Evolutionary conservation across 1,140 invertebrate genomes (phyloP), one percentile per base, ranked within the genome.

Genomic region (Camponotus floridanus): DNA sequence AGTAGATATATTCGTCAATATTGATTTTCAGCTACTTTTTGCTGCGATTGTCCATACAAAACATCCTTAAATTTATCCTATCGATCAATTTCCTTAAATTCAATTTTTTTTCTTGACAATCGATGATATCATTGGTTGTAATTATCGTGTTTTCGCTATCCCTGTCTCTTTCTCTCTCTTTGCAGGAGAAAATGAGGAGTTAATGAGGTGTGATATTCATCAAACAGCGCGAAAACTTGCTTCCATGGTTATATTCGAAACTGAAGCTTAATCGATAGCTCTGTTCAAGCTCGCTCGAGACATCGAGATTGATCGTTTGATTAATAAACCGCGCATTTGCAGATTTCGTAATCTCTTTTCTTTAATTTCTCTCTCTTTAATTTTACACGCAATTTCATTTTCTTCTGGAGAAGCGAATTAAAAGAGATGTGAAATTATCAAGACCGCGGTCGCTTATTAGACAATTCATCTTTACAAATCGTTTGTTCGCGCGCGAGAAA

Each of bases 151-250:
- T 93, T 88, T 89, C 90, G 86, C 61, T 87, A 91, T 91, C 91
- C 88, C 87, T 39, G 90, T 88, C 36, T 5, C 31, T 48, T 36
- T 57, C 13, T 3, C 70, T 3, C 64, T 26, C 15, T 21, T n/a
- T 48, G 45, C 59, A 26, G 0, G 26, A 26, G 26, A 26, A 26
- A 26, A 26, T 26, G 86, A 89, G 88, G 87, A 92, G 91, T 92
- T 94, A 94, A 94, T 94, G 93, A 94, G 92, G 90, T 92, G 90
- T 91, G 93, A 94, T 94, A 94, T 91, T 85, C 93, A 94, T 94
- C 93, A 90, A 91, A 91, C 92, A 93, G 86, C 87, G 86, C 88
- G 92, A 90, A 83, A 83, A 70, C 89, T 74, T 45, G 83, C 88
- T 84, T 87, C 89, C n/a, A 87, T 80, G 65, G 87, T 67, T 45